Base-by-base conservation (phyloP, 92 coral and sea anemone genomes). In the Montipora capitata region DNA sequence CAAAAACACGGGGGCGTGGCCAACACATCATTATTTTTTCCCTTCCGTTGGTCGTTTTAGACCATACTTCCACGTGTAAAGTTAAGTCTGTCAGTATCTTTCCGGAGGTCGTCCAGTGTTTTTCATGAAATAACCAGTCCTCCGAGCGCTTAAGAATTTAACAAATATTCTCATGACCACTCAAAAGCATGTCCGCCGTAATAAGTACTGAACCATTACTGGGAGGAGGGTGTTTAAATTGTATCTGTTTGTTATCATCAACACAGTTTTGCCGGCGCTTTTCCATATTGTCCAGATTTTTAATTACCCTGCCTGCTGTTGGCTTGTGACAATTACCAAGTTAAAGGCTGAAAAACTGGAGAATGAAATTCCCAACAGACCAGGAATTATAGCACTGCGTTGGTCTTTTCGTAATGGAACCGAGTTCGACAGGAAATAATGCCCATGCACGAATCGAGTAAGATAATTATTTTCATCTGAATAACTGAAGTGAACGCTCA, bases 11-110 rank as follows among this genome's bases (percentile, higher is more conserved):
- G 49, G 59, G 87, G 87, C 72, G 87, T 83, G 87, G 45, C 71
- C 10, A 57, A 72, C 87, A 83, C 87, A 59, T 83, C 87, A 83
- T 83, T 83, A 83, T 56, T 83, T 83, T 81, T 63, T 70, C 42
- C 87, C 87, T 83, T 83, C 79, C 87, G 87, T 83, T 83, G 87
- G 87, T 72, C 10, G 48, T 40, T 38, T 48, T 48, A 2, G 10
- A 68, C 15, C 18, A 27, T 43, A 15, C 56, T 49, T 49, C 78
- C 12, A 40, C 17, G 78, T 44, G 77, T 42, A 57, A n/a, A 13
- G 59, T 72, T 43, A 42, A 9, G 13, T 15, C 7, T 49, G 58
- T 49, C 54, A 7, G 77, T 40, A 49, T 72, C 40, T 11, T 41
- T 10, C 77, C 0, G 54, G 3, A 74, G 63, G n/a, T 54, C 13